Base-by-base conservation (phyloP, 2,888 invertebrate genomes). In the Drosophila paranaensis region DNA sequence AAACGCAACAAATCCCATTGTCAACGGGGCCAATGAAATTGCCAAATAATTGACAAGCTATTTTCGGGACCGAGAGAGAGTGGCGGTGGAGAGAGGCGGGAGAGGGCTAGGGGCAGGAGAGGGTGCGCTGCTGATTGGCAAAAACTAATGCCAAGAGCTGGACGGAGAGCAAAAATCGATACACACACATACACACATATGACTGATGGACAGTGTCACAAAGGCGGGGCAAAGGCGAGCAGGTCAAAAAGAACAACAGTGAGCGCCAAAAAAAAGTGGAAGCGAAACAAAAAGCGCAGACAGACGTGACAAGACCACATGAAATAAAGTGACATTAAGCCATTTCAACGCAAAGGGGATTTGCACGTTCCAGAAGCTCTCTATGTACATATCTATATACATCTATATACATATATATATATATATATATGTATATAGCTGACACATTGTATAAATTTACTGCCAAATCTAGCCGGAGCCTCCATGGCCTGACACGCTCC, bases 341-440 rank as follows among this genome's bases (percentile, higher is more conserved):
- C 84, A 85, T 86, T 85, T 85, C 86, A 85, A 84, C 86, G 86
- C 86, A 82, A 86, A 83, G 79, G 86, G 86, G 86, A 86, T 86
- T 84, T 86, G 62, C 63, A 77, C 67, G 79, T 67, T 67, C 66
- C 76, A 73, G 55, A 48, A 79, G 67, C 60, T 56, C 58, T 58
- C 57, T 56, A 43, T 25, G 27, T 16, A 57, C 35, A 45, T 8
- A 58, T 25, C 42, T 40, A 48, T 62, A 50, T 63, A 65, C 46
- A 70, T 65, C 64, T 50, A 64, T 58, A 61, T 61, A 30, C 30
- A 57, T 39, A 45, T 43, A 56, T 58, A 58, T 57, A 56, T 58
- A 58, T 57, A 65, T 51, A 53, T 63, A 57, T 67, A n/a, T 54
- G 46, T 40, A 46, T 37, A 81, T 72, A 71, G 60, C 82, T 67